These are phyloP conservation scores for Machaerirhynchus nigripectus DNA, from an alignment of 2,113 vertebrate species.

Conservation along the genomic window DNA sequence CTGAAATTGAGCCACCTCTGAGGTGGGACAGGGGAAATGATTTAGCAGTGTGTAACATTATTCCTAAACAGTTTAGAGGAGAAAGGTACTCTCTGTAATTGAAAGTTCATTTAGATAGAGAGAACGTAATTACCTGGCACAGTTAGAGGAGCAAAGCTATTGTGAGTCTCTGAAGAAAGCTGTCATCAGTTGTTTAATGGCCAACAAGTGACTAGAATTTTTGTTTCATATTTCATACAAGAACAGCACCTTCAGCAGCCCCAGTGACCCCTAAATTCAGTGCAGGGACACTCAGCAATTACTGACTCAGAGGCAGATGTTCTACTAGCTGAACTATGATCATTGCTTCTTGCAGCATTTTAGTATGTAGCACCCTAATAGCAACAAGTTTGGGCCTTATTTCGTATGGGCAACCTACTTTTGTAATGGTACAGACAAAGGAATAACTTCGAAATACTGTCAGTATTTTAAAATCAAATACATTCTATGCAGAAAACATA, in stretches of 20 bases:
- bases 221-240: slow-evolving; percentile 24
- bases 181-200: slow-evolving; percentile 39
- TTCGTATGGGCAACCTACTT: neutral
- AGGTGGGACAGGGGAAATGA: neutral
- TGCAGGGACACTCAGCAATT: neutral
- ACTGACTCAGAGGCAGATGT: slow-evolving; percentile 10
- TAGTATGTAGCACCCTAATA: neutral
- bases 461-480: neutral
- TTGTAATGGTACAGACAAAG: neutral
- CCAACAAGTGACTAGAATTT: slow-evolving; percentile 26
- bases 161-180: slow-evolving; percentile 21
- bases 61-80: slow-evolving; percentile 19
- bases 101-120: slow-evolving; percentile 43
- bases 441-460: neutral
- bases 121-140: slow-evolving; percentile 38
- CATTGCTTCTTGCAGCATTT: neutral
- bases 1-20: neutral
- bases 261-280: slow-evolving; percentile 19
- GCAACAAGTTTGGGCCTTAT: neutral
- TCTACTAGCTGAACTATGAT: neutral
- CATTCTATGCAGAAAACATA: neutral
- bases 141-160: neutral
- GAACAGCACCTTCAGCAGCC: slow-evolving; percentile 35
- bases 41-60: neutral
- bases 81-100: slow-evolving; percentile 17